Percentiles rank a stretch among this genome's conserved stretches.
Evolutionary conservation across 2,113 vertebrate genomes (phyloP).

Genomic region (Lethenteron camtschaticum): DNA sequence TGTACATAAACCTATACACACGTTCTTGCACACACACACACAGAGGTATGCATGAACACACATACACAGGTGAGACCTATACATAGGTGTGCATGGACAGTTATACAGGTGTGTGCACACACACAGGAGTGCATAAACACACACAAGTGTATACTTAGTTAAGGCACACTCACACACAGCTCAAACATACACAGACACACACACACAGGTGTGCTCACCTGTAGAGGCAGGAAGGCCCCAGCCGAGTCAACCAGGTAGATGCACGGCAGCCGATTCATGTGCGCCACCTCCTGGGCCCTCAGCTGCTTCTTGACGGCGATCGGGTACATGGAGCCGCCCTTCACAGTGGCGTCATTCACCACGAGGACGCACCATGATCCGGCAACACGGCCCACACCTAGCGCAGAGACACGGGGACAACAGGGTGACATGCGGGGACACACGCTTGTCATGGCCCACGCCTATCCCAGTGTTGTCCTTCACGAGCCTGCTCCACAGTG

Average conservation of each 20-base stretch:
- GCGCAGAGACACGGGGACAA: background rate
- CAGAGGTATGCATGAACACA: background rate
- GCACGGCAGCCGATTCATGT: slow-evolving; percentile 39
- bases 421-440: background rate
- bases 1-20: background rate
- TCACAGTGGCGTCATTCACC: slow-evolving; percentile 47
- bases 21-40: background rate
- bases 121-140: background rate
- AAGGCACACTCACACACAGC: too few relatives aligned
- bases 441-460: background rate
- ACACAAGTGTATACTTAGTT: too few relatives aligned
- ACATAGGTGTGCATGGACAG: too few relatives aligned
- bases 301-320: slow-evolving; percentile 53
- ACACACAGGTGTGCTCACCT: slow-evolving; percentile 20
- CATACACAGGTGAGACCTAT: background rate
- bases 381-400: slow-evolving; percentile 43
- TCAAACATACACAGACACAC: too few relatives aligned
- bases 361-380: slow-evolving; percentile 45
- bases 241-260: slow-evolving; percentile 47
- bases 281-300: slow-evolving; percentile 39
- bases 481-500: too few relatives aligned
- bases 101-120: too few relatives aligned
- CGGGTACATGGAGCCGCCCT: slow-evolving; percentile 45
- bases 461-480: background rate
- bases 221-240: slow-evolving; percentile 47